Conservation (phyloP, 2,888 invertebrate genomes). For the Drosophila rellima region DNA sequence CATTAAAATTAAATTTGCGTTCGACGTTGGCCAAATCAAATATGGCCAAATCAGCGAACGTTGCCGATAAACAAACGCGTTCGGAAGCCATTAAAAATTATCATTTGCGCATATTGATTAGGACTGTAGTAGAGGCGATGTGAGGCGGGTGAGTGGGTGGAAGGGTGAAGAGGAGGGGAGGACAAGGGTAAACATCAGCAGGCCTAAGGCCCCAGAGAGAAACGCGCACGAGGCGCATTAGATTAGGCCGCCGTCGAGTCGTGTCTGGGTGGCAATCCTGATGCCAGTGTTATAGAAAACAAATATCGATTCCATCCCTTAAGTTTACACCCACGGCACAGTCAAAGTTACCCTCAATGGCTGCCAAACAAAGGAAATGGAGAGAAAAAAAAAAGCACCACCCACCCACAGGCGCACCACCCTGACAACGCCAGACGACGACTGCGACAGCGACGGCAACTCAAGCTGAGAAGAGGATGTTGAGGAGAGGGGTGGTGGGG, state of each 20-base stretch:
- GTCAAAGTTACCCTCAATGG: slow-evolving; percentile 76
- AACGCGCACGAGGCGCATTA: slow-evolving; percentile 72
- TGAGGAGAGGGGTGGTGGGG: slow-evolving; percentile 20
- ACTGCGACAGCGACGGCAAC: slow-evolving; percentile 43
- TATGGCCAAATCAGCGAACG: slow-evolving; percentile 75
- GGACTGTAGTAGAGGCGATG: slow-evolving; percentile 22
- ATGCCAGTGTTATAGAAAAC: slow-evolving; percentile 76
- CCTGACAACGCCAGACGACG: slow-evolving; percentile 69
- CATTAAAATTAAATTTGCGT: slow-evolving; percentile 77
- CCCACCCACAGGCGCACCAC: slow-evolving; percentile 63
- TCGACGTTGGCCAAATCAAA: slow-evolving; percentile 64
- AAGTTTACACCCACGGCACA: slow-evolving; percentile 71
- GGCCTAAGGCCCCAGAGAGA: slow-evolving; percentile 67
- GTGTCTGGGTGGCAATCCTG: slow-evolving; percentile 34
- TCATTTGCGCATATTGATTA: slow-evolving; percentile 82
- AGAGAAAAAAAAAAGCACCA: slow-evolving; percentile 60
- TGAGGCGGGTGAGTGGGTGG: not conserved
- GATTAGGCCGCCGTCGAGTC: slow-evolving; percentile 70
- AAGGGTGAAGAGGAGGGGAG: not conserved
- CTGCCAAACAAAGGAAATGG: slow-evolving; percentile 81
- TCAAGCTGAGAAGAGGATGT: slow-evolving; percentile 15
- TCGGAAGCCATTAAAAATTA: slow-evolving; percentile 83
- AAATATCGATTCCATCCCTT: slow-evolving; percentile 82
- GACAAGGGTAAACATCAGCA: slow-evolving; percentile 57
- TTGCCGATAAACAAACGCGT: slow-evolving; percentile 80